These are phyloP conservation scores for Podarcis lilfordi DNA, from an alignment of 2,797 vertebrate species.

Conservation along the genomic window DNA sequence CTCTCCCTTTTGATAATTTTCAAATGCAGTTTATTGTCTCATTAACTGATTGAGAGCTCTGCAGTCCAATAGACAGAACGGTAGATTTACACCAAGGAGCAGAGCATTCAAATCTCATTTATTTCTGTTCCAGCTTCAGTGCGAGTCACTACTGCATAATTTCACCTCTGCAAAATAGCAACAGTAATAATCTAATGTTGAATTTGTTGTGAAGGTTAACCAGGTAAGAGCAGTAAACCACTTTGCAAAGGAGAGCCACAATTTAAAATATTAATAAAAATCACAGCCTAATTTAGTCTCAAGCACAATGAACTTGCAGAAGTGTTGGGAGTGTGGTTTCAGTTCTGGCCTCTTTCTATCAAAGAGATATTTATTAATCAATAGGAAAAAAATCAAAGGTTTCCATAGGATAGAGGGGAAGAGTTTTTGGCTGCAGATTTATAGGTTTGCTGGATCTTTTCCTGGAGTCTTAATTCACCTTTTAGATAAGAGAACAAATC, in stretches of 20 bases:
- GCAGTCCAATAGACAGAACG: background rate
- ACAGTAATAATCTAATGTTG: background rate
- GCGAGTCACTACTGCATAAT: background rate
- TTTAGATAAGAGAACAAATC: conserved; percentile 30
- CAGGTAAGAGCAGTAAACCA: background rate
- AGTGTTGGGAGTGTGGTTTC: background rate
- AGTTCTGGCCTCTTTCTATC: background rate
- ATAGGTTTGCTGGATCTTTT: background rate
- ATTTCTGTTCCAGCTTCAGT: background rate
- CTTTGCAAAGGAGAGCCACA: background rate
- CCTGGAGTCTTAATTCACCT: conserved; percentile 19
- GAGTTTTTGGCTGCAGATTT: conserved; percentile 6
- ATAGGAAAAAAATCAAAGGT: background rate
- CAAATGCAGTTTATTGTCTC: background rate
- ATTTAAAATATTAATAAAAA: conserved; percentile 17
- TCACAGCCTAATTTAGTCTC: background rate
- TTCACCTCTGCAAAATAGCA: background rate
- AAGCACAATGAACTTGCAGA: background rate
- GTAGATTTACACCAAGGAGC: background rate
- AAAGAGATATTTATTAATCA: background rate
- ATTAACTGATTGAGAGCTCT: background rate
- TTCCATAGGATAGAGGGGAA: background rate
- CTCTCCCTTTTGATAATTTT: background rate
- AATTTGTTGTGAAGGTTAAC: background rate
- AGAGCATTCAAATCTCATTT: background rate